Evolutionary conservation across 2,888 invertebrate genomes (phyloP).

Genomic region (Belgica antarctica): DNA sequence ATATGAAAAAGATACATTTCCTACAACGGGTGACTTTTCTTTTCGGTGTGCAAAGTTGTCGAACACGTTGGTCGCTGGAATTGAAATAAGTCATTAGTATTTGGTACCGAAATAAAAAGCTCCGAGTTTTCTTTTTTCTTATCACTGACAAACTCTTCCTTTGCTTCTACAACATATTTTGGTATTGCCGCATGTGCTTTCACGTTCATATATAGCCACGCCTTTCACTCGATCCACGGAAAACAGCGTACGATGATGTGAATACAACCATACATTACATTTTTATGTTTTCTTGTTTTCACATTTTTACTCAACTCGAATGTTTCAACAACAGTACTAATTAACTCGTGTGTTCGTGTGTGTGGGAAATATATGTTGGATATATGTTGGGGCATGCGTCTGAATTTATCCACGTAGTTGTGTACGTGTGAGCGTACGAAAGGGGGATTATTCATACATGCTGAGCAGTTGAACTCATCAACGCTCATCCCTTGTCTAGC

Average conservation of each 20-base stretch:
- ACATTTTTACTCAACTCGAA: not conserved
- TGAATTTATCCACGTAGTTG: too few species aligned
- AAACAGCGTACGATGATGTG: not conserved
- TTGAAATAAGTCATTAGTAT: too few species aligned
- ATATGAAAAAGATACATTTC: not conserved
- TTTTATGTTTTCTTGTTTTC: not conserved
- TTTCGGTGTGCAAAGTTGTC: not conserved
- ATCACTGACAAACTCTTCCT: not conserved
- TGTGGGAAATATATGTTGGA: not conserved
- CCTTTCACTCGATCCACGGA: not conserved
- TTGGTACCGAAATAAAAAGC: too few species aligned
- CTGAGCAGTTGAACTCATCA: too few species aligned
- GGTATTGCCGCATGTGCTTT: conserved; percentile 18
- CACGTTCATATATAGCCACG: conserved; percentile 18
- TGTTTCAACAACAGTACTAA: conserved; percentile 5
- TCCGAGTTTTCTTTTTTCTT: not conserved
- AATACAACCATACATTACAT: conserved; percentile 9
- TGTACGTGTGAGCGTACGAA: not conserved
- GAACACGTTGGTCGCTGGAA: too few species aligned
- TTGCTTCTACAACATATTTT: too few species aligned
- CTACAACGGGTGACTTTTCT: not conserved
- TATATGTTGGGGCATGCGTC: conserved; percentile 1
- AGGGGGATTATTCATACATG: too few species aligned
- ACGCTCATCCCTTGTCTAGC: too few species aligned
- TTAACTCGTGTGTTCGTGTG: not conserved